These are phyloP conservation scores for Haliclystus octoradiatus DNA, from an alignment of 30 jellyfish, hydroid and myxozoan genomes.

Conservation along the genomic window DNA sequence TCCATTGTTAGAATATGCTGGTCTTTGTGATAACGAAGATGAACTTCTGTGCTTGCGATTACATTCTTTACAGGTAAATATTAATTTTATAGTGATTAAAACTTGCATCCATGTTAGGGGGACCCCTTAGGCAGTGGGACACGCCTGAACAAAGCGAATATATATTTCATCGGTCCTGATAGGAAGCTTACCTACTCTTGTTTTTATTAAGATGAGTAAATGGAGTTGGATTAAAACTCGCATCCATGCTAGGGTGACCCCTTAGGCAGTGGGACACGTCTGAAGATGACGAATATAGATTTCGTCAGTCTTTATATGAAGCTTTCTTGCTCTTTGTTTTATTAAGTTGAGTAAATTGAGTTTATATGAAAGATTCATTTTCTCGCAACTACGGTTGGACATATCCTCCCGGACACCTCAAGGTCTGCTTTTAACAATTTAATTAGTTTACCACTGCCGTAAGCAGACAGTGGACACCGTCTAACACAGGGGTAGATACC, in stretches of 20 bases:
- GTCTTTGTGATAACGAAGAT: constrained; percentile 82
- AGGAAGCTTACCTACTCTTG: too few species aligned
- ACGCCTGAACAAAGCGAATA: too few species aligned
- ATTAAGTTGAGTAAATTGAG: not conserved
- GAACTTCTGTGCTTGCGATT: constrained; percentile 72
- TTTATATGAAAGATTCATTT: too few species aligned
- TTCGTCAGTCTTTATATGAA: not conserved
- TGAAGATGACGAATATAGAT: not conserved
- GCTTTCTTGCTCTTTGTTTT: not conserved
- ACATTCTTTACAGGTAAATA: constrained; percentile 85
- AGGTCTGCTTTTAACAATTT: too few species aligned
- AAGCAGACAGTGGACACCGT: too few species aligned
- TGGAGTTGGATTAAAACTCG: too few species aligned
- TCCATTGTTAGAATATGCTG: constrained; percentile 84
- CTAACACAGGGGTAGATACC: too few species aligned
- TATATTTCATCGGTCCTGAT: not conserved
- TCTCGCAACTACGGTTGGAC: too few species aligned
- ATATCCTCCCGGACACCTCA: too few species aligned
- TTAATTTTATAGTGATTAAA: not conserved
- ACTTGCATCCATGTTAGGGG: not conserved
- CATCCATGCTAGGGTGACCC: not conserved
- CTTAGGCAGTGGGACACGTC: not conserved
- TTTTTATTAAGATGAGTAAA: not conserved
- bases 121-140: not conserved
- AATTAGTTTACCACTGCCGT: too few species aligned